These are phyloP conservation scores for Caenorhabditis parvicauda DNA, from an alignment of 2,888 invertebrate species.

Conservation along the genomic window DNA sequence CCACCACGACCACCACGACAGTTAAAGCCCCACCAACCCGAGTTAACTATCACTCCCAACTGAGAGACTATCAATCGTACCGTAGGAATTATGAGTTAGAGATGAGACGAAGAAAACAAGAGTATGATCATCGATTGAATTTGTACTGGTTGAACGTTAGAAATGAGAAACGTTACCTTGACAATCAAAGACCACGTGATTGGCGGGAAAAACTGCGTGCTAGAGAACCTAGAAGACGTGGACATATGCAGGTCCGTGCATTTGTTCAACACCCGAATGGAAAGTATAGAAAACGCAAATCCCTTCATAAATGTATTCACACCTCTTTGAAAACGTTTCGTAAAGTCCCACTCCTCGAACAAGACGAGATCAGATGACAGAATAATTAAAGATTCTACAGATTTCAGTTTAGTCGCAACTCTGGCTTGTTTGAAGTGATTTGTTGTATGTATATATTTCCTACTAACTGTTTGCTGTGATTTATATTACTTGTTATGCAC, in stretches of 20 bases:
- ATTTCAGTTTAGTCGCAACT: constrained; percentile 15
- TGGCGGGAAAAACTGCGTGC: no score
- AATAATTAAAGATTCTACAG: no score
- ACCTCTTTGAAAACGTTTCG: constrained; percentile 17
- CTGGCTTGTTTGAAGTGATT: no score
- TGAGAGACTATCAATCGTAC: no score
- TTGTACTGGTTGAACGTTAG: no score
- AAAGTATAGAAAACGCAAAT: constrained; percentile 10
- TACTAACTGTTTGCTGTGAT: not conserved
- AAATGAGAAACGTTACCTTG: no score
- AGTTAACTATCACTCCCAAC: constrained; percentile 3
- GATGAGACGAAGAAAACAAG: not conserved
- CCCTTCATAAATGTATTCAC: constrained; percentile 12
- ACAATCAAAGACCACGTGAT: no score
- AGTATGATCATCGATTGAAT: no score
- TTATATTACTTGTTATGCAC: not conserved
- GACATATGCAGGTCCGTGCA: constrained; percentile 19
- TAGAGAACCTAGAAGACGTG: no score
- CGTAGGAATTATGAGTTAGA: no score
- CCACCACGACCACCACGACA: constrained; percentile 4
- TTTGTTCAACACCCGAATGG: constrained; percentile 16
- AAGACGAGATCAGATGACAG: no score
- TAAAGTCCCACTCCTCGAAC: constrained; percentile 12
- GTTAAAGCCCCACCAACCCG: constrained; percentile 4
- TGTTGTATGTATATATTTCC: constrained; percentile 3